Evolutionary conservation across 2,888 invertebrate species (phyloP).

Genomic region (Aricia artaxerxes): DNA sequence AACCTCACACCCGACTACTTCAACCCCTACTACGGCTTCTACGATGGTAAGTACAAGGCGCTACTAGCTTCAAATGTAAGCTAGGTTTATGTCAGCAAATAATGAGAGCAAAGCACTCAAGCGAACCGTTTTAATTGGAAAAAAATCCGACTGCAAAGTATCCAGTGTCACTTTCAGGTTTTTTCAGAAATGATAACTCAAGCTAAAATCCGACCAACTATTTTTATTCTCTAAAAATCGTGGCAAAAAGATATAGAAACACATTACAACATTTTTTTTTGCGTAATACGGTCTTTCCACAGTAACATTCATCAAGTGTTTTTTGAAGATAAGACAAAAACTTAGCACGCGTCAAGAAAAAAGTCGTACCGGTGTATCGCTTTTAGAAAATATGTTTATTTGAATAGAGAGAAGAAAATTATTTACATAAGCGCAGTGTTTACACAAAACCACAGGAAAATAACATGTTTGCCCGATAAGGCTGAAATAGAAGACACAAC

Average conservation of each 20-base stretch:
- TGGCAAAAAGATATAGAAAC: not conserved
- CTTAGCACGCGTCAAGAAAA: not conserved
- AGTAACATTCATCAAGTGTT: too few species aligned
- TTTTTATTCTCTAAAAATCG: too few species aligned
- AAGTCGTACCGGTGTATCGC: not conserved
- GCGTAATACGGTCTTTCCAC: not conserved
- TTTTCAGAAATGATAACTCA: too few species aligned
- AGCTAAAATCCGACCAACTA: too few species aligned
- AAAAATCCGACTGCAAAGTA: not conserved
- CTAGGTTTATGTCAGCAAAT: too few species aligned
- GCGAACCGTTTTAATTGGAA: too few species aligned
- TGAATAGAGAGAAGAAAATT: not conserved
- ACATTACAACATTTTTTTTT: not conserved
- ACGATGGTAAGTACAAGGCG: slow-evolving; percentile 62
- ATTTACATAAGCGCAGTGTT: slow-evolving; percentile 6
- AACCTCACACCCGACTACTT: slow-evolving; percentile 62
- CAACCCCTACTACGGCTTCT: slow-evolving; percentile 60
- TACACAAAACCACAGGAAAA: not conserved
- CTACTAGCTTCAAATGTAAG: not conserved
- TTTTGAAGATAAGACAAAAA: not conserved
- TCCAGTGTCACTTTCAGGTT: too few species aligned
- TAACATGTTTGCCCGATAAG: slow-evolving; percentile 1
- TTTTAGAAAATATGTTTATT: not conserved
- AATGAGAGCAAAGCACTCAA: not conserved
- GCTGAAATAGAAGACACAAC: not conserved